Percentiles rank a stretch among this genome's conserved stretches.
These are phyloP conservation scores for Apodemus agrarius DNA, from an alignment of 2,797 vertebrate species.

Conservation along the genomic window DNA sequence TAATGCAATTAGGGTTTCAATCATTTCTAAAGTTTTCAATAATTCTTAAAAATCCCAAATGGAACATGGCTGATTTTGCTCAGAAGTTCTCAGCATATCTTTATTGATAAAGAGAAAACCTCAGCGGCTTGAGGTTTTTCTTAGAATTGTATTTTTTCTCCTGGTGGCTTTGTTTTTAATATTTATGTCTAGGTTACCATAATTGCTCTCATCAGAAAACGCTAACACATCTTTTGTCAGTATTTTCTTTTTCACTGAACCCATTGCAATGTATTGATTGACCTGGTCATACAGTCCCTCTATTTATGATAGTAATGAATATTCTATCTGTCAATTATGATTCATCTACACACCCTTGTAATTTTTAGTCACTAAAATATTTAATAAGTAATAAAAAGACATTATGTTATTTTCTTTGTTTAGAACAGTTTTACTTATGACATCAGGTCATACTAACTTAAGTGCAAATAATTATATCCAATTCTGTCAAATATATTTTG, in stretches of 20 bases:
- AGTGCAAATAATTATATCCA: background rate
- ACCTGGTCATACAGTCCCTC: background rate
- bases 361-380: background rate
- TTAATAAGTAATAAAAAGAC: background rate
- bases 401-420: background rate
- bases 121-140: background rate
- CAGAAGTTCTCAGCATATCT: slow-evolving; percentile 21
- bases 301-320: background rate
- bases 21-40: background rate
- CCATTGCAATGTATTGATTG: background rate
- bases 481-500: slow-evolving; percentile 9
- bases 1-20: background rate
- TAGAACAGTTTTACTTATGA: background rate
- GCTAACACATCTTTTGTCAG: background rate
- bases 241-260: background rate
- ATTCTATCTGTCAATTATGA: background rate
- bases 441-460: background rate
- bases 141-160: background rate
- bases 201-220: background rate
- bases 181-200: background rate
- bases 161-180: background rate
- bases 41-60: background rate
- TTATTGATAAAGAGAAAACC: background rate
- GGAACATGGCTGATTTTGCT: background rate
- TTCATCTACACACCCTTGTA: background rate